Evolutionary conservation across 2,888 invertebrate species (phyloP).

Genomic region (Odiellus spinosus): DNA sequence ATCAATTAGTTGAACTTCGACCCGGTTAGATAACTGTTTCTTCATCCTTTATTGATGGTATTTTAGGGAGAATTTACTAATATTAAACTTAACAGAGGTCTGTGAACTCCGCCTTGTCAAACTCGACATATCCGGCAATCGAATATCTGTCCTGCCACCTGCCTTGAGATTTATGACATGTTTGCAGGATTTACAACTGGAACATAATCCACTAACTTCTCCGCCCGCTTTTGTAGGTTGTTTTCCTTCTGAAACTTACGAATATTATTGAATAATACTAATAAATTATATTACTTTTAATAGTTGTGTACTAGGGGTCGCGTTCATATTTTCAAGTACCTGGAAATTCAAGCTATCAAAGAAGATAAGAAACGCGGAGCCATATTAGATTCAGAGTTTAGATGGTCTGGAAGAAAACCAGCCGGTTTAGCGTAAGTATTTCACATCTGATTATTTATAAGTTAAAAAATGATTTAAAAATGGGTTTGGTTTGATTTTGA

Average conservation of each 20-base stretch:
- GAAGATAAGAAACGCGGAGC: slow-evolving; percentile 35
- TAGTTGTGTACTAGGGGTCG: slow-evolving; percentile 82
- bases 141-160: slow-evolving; percentile 70
- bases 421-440: slow-evolving; percentile 1
- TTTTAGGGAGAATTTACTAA: not conserved
- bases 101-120: slow-evolving; percentile 67
- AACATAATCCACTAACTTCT: slow-evolving; percentile 77
- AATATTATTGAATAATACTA: not conserved
- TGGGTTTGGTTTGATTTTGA: too few relatives aligned
- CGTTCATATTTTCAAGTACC: slow-evolving; percentile 85
- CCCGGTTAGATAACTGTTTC: slow-evolving; percentile 42
- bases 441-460: not conserved
- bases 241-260: not conserved
- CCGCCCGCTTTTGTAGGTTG: slow-evolving; percentile 77
- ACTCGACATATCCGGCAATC: slow-evolving; percentile 78
- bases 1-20: slow-evolving; percentile 71
- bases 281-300: slow-evolving; percentile 22
- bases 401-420: slow-evolving; percentile 16
- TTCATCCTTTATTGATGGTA: not conserved
- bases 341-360: slow-evolving; percentile 72
- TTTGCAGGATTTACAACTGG: slow-evolving; percentile 61
- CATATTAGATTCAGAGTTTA: slow-evolving; percentile 18
- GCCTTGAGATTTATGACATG: slow-evolving; percentile 73
- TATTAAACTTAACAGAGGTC: slow-evolving; percentile 44
- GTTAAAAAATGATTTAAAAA: too few relatives aligned